Evolutionary conservation across 1,140 invertebrate genomes (phyloP).

Genomic region (Dendroctonus valens): DNA sequence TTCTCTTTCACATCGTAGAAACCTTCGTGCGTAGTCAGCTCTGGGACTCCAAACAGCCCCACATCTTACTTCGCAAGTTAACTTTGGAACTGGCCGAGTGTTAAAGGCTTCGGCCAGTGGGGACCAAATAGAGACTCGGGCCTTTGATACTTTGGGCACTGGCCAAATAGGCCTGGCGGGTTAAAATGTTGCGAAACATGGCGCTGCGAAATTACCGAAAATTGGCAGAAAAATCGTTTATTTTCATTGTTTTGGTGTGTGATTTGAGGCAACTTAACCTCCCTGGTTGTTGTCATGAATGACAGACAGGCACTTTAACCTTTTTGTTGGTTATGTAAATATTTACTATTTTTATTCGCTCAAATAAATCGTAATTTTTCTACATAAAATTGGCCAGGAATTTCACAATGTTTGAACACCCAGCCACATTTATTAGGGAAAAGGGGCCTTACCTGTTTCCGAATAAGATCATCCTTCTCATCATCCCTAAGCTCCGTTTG

Average conservation of each 20-base stretch:
- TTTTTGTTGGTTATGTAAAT: neutral
- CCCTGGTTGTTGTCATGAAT: neutral
- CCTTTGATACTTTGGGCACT: neutral
- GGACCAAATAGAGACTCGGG: constrained; percentile 36
- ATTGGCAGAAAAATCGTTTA: neutral
- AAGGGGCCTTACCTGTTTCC: constrained; percentile 43
- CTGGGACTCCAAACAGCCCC: constrained; percentile 84
- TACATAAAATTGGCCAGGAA: neutral
- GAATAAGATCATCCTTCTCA: constrained; percentile 51
- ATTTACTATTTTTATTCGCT: neutral
- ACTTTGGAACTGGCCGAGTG: constrained; percentile 33
- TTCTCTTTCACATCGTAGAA: constrained; percentile 79
- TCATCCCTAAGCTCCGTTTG: constrained; percentile 52
- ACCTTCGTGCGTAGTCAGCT: constrained; percentile 73
- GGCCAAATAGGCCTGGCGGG: neutral
- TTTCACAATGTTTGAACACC: no score
- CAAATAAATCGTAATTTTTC: neutral
- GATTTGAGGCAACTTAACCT: constrained; percentile 1
- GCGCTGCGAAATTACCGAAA: neutral
- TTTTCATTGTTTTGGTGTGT: neutral
- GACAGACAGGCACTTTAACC: neutral
- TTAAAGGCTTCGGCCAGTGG: constrained; percentile 37
- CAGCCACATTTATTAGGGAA: neutral
- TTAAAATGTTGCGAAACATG: constrained; percentile 20
- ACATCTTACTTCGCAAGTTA: constrained; percentile 26